Conservation (phyloP, 2,888 invertebrate species). For the Hydroisotoma schaefferi region DNA sequence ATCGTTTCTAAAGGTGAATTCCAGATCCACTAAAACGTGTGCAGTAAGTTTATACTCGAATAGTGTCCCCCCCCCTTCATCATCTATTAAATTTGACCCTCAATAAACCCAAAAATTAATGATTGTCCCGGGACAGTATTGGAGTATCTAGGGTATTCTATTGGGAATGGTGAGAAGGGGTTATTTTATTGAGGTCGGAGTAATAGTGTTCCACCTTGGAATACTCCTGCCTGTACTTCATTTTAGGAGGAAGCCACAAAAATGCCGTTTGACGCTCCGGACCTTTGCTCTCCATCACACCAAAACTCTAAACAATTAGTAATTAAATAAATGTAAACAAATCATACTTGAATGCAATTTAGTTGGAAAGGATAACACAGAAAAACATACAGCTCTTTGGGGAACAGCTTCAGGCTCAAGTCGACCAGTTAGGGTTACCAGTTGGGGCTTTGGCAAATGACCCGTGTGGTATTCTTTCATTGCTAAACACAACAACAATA, state of each 20-base stretch:
- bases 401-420: slow-evolving; percentile 9
- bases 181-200: slow-evolving; percentile 1
- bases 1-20: too few relatives aligned
- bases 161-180: too few relatives aligned
- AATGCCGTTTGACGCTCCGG: not conserved
- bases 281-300: not conserved
- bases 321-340: not conserved
- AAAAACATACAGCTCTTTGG: slow-evolving; percentile 22
- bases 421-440: slow-evolving; percentile 14
- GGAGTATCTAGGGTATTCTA: too few relatives aligned
- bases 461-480: slow-evolving; percentile 30
- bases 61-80: too few relatives aligned
- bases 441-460: slow-evolving; percentile 22
- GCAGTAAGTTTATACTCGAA: too few relatives aligned
- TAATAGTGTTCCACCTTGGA: slow-evolving; percentile 2
- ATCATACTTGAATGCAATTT: not conserved
- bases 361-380: not conserved
- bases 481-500: too few relatives aligned
- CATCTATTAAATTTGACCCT: too few relatives aligned
- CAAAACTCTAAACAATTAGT: not conserved
- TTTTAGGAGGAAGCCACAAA: not conserved
- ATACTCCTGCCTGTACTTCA: not conserved
- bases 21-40: too few relatives aligned
- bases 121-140: too few relatives aligned
- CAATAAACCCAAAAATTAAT: too few relatives aligned